Base-by-base conservation (phyloP, 1,140 invertebrate species). In the Bombus balteatus region DNA sequence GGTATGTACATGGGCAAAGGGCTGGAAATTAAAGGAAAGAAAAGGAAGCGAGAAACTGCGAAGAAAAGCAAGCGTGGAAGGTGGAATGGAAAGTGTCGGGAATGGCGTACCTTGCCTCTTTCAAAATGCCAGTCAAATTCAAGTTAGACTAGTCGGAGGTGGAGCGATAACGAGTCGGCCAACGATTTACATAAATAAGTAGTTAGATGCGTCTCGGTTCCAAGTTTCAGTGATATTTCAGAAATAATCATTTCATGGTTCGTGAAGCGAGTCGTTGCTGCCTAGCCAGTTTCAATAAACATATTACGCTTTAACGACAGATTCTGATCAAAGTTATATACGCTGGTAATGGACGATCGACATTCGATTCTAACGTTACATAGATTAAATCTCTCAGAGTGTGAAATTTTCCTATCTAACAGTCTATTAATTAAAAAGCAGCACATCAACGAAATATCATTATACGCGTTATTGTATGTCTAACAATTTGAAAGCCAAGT, bases 21-120 rank as follows among this genome's bases (percentile, higher is more conserved):
- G 85, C 37, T 81, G 78, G 71, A 91, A 92, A 94, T 94, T 94
- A 94, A 94, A 93, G 91, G 93, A 91, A 8, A 53, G 47, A 15
- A 53, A 22, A 22, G 18, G 47, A 91, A 78, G 86, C 34, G 79
- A 41, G 39, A 57, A 34, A 41, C n/a, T 22, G 68, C 9, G 43
- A 34, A 66, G n/a, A 41, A 68, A 34, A 53, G 47, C 1, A 18
- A 10, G 34, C 15, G 66, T 15, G 1, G 37, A 72, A 41, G 68
- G 28, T 32, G 47, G 62, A 78, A 77, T 70, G 41, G 41, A 77
- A 72, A 76, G 72, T 83, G 41, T 59, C 34, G 22, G 41, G 72
- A 83, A 75, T 32, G 57, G 47, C 37, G 34, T 22, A 34, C 15
- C 41, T 76, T 68, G 8, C 62, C 74, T 59, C 47, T 39, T 57